phyloP scores from a whole-genome alignment of 1,140 invertebrate species.

The Neelides sp. region DNA sequence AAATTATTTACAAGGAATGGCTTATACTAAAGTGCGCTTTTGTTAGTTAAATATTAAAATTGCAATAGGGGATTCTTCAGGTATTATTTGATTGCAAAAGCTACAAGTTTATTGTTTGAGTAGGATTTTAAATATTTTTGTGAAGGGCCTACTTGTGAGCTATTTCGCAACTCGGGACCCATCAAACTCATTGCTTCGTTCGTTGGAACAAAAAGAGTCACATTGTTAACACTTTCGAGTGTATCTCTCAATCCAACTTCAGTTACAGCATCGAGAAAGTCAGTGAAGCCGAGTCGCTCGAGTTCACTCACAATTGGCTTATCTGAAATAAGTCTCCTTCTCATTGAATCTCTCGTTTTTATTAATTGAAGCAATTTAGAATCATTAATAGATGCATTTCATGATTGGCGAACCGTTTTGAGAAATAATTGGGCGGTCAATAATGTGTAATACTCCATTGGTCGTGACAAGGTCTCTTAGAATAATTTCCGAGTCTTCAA shows the following conservation, averaged over 20 bases:
- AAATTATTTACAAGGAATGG: too few relatives aligned
- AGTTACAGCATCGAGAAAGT: slow-evolving; percentile 37
- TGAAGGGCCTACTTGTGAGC: too few relatives aligned
- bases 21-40: too few relatives aligned
- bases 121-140: too few relatives aligned
- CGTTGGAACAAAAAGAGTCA: slow-evolving; percentile 44
- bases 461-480: slow-evolving; percentile 41
- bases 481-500: slow-evolving; percentile 39
- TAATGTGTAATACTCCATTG: slow-evolving; percentile 46
- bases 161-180: slow-evolving; percentile 6
- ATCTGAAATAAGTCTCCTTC: slow-evolving; percentile 34
- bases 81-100: too few relatives aligned
- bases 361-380: slow-evolving; percentile 1
- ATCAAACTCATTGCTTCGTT: slow-evolving; percentile 38
- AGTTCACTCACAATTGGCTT: slow-evolving; percentile 34
- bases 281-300: slow-evolving; percentile 35
- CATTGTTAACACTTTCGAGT: slow-evolving; percentile 36
- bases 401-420: slow-evolving; percentile 37
- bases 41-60: too few relatives aligned
- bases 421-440: slow-evolving; percentile 43
- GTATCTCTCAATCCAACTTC: slow-evolving; percentile 36
- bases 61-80: too few relatives aligned
- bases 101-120: too few relatives aligned
- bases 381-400: neutral
- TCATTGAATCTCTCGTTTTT: neutral